These are phyloP conservation scores for Coregonus ussuriensis DNA, from an alignment of 2,797 vertebrate genomes.

Conservation along the genomic window DNA sequence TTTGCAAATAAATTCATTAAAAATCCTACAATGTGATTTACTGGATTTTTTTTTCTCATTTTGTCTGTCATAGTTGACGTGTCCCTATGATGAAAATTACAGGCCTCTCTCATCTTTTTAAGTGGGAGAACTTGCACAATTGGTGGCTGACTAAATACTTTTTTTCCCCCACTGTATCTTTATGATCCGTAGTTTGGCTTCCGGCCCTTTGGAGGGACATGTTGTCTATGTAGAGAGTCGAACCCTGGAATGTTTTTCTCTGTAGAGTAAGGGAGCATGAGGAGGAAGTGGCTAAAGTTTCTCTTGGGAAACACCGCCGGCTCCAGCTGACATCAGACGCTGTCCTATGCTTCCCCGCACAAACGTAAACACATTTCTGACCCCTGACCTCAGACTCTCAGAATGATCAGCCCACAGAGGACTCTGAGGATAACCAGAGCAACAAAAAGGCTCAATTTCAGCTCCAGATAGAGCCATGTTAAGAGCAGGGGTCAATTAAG, in stretches of 20 bases:
- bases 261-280: conserved; percentile 7
- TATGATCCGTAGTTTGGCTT: conserved; percentile 48
- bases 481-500: too few species aligned
- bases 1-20: too few species aligned
- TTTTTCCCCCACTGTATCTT: conserved; percentile 18
- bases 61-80: too few species aligned
- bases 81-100: too few species aligned
- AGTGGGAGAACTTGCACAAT: too few species aligned
- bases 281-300: conserved; percentile 66
- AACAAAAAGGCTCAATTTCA: neutral
- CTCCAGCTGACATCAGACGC: conserved; percentile 64
- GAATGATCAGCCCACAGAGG: neutral
- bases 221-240: conserved; percentile 51
- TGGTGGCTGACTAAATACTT: too few species aligned
- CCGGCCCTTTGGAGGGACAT: conserved; percentile 37
- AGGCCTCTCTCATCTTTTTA: too few species aligned
- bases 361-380: conserved; percentile 34
- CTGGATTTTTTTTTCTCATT: too few species aligned
- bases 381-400: conserved; percentile 34
- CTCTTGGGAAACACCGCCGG: conserved; percentile 63
- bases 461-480: neutral
- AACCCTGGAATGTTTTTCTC: neutral
- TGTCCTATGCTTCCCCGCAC: conserved; percentile 28
- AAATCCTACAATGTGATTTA: too few species aligned
- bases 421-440: neutral